Evolutionary conservation across 2,888 invertebrate species (phyloP).

Genomic region (Lagria hirta): DNA sequence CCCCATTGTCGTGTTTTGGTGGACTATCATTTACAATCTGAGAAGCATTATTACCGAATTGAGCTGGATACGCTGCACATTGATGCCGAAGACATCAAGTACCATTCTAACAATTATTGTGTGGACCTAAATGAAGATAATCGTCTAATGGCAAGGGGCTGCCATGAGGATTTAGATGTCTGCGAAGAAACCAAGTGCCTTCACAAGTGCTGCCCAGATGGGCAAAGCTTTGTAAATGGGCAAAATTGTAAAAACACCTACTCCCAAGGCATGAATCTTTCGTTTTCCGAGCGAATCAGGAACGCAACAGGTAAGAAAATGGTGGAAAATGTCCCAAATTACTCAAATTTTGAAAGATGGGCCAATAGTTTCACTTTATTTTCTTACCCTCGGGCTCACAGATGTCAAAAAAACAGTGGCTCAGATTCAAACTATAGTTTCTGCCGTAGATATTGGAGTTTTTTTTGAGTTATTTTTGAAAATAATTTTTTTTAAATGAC

Average conservation of each 20-base stretch:
- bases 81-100: conserved; percentile 6
- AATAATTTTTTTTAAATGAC: too few species aligned
- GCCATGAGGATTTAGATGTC: conserved; percentile 33
- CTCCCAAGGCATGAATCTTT: conserved; percentile 38
- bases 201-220: conserved; percentile 60
- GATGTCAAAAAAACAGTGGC: too few species aligned
- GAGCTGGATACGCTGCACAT: conserved; percentile 14
- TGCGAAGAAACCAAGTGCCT: conserved; percentile 48
- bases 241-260: conserved; percentile 39
- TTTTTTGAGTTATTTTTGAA: too few species aligned
- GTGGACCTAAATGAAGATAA: conserved; percentile 33
- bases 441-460: too few species aligned
- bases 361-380: too few species aligned
- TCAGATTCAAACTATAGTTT: too few species aligned
- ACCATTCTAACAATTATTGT: conserved; percentile 30
- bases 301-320: conserved; percentile 38
- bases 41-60: conserved; percentile 5
- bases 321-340: too few species aligned
- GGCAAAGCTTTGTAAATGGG: conserved; percentile 53
- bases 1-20: conserved; percentile 38
- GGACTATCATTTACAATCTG: conserved; percentile 26
- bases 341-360: too few species aligned
- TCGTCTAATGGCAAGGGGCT: conserved; percentile 36
- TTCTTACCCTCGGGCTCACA: too few species aligned
- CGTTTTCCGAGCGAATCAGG: conserved; percentile 34